Conservation (phyloP, 2,888 invertebrate species). For the Nipponacmea schrenckii region DNA sequence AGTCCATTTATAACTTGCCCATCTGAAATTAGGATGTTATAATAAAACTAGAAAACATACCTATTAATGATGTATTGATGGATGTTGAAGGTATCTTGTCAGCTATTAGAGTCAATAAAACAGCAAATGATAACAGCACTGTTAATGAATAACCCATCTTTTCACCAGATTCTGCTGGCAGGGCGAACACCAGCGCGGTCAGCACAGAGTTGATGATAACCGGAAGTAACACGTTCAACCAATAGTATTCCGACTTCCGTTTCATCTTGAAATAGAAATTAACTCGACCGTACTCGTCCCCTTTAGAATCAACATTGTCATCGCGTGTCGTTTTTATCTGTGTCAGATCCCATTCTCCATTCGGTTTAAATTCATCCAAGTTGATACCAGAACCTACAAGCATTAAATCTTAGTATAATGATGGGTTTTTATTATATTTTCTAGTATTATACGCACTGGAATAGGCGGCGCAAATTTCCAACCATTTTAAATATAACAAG, state of each 20-base stretch:
- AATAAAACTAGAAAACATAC: conserved; percentile 18
- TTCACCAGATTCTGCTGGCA: conserved; percentile 37
- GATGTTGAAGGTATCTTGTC: conserved; percentile 39
- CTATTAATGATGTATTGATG: conserved; percentile 27
- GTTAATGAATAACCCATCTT: conserved; percentile 38
- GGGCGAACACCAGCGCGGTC: conserved; percentile 34
- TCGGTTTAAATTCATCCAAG: conserved; percentile 13
- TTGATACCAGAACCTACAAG: not conserved
- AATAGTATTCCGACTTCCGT: conserved; percentile 28
- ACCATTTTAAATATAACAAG: too few relatives aligned
- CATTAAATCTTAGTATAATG: too few relatives aligned
- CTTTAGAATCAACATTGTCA: not conserved
- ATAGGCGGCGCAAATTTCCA: too few relatives aligned
- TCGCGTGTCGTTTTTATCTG: not conserved
- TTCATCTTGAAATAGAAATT: conserved; percentile 25
- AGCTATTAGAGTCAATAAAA: conserved; percentile 38
- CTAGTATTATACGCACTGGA: too few relatives aligned
- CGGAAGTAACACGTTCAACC: conserved; percentile 34
- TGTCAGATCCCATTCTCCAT: conserved; percentile 16
- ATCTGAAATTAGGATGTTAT: too few relatives aligned
- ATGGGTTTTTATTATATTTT: too few relatives aligned
- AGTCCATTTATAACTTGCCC: too few relatives aligned
- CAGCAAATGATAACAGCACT: conserved; percentile 38
- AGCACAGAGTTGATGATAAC: conserved; percentile 35
- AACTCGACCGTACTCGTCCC: conserved; percentile 16